Evolutionary conservation across 2,797 vertebrate genomes (phyloP), one percentile per base, ranked within the genome.

Genomic region (Gadopsis bispinosus): DNA sequence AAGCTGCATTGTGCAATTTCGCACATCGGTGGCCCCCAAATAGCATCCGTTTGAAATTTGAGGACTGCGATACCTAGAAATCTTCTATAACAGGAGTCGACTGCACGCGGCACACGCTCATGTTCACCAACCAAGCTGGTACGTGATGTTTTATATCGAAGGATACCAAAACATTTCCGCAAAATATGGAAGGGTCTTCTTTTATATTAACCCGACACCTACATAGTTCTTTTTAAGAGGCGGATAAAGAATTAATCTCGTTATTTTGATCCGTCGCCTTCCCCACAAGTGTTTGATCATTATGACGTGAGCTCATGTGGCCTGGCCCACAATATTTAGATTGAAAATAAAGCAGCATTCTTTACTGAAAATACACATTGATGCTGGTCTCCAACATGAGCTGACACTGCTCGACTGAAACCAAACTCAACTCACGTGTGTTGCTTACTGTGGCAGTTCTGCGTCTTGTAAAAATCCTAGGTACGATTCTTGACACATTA

Each of bases 31-130:
- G 14, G 48, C 76, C 59, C 45, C 45, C 35, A 65, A 75, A 69
- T n/a, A 69, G 75, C 66, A 73, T 67, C 48, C 5, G 47, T 68
- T 73, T 41, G 73, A 80, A 84, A 78, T 60, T 6, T 50, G 51
- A 76, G 33, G 55, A 55, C 39, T 63, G 69, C 54, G 62, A 80
- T 61, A 62, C 29, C 2, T 7, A 41, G 50, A 76, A 66, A 77
- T 59, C 41, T 37, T 55, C 43, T 43, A 13, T 22, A 59, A 29
- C 47, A 48, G 59, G 7, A 62, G 19, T 35, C 2, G 0, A 56
- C 9, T 31, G 17, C 26, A 29, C 3, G 2, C 2, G 1, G 43
- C 37, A 26, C n/a, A 33, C n/a, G 22, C 47, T 26, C 19, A 1
- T 35, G 17, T 72, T 56, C n/a, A 19, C 29, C 3, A 16, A 75